Base-by-base conservation (phyloP, 2,888 invertebrate genomes). In the Diplolepis rosae region DNA sequence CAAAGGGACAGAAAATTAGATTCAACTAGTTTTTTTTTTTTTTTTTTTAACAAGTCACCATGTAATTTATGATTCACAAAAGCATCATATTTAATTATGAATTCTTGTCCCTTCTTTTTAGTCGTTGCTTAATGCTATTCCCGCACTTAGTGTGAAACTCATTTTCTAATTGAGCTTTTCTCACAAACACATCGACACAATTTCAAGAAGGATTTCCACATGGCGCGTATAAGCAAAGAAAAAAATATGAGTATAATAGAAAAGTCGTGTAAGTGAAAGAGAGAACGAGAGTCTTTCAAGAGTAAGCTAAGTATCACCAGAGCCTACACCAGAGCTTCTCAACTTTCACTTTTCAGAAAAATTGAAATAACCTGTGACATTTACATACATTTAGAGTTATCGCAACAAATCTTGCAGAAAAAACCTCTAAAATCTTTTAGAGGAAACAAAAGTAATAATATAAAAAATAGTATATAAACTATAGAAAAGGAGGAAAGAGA, bases 81-180 rank as follows among this genome's bases (percentile, higher is more conserved):
- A 56, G 56, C 56, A 56, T 56, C 15, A 24, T 56, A 35, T 32
- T 24, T 35, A 18, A 56, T 56, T 56, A 56, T 35, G 13, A 35
- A 56, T 56, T 56, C 9, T 32, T 13, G 22, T 56, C 32, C 2
- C 28, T 32, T 32, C n/a, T 35, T 13, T 18, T 22, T 22, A 56
- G 35, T 5, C 32, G 35, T 5, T 22, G 56, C 32, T 56, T 35
- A n/a, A n/a, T 56, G 5, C 9, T 13, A 35, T 56, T 56, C 13
- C 30, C 6, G 6, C 30, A 35, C 56, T 32, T 18, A 56, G 56
- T 50, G 50, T 56, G 4, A 22, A 32, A 6, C 56, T 35, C 52
- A n/a, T 30, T 52, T 30, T 30, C 30, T 7, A 52, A 27, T 52
- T 52, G 13, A 15, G 30, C 28, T 28, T 28, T 28, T 5, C 27